Conservation (phyloP, 2,888 invertebrate species). For the Molanna angustata region DNA sequence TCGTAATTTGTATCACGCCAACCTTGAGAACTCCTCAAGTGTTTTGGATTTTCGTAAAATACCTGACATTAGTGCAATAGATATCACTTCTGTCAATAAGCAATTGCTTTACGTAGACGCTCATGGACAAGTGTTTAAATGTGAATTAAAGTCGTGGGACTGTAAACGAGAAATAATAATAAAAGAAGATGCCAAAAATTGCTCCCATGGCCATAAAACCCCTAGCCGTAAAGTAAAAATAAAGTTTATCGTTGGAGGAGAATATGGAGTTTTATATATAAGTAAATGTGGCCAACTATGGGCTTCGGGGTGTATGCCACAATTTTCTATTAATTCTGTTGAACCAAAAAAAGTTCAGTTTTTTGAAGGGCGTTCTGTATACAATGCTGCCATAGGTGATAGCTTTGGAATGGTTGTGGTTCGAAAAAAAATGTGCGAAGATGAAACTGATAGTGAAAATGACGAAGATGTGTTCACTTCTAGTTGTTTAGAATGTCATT, state of each 20-base stretch:
- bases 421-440: constrained; percentile 58
- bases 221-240: constrained; percentile 61
- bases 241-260: constrained; percentile 59
- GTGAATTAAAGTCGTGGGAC: constrained; percentile 53
- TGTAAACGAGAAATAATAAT: constrained; percentile 60
- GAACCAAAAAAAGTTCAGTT: constrained; percentile 64
- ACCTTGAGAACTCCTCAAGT: constrained; percentile 40
- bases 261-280: constrained; percentile 62
- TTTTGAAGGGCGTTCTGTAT: constrained; percentile 66
- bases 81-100: constrained; percentile 61
- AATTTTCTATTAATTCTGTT: constrained; percentile 59
- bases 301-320: constrained; percentile 67
- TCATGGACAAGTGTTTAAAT: constrained; percentile 59
- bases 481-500: constrained; percentile 64
- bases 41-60: constrained; percentile 49
- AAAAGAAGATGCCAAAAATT: constrained; percentile 62
- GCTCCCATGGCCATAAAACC: constrained; percentile 64
- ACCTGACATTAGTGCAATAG: constrained; percentile 56
- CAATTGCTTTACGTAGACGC: constrained; percentile 60
- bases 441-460: constrained; percentile 60
- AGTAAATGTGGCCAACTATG: constrained; percentile 67
- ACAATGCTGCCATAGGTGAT: constrained; percentile 69
- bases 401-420: constrained; percentile 74
- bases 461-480: constrained; percentile 64
- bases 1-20: constrained; percentile 46